Conservation (phyloP, 2,113 vertebrate genomes). For the Phodopus roborovskii region DNA sequence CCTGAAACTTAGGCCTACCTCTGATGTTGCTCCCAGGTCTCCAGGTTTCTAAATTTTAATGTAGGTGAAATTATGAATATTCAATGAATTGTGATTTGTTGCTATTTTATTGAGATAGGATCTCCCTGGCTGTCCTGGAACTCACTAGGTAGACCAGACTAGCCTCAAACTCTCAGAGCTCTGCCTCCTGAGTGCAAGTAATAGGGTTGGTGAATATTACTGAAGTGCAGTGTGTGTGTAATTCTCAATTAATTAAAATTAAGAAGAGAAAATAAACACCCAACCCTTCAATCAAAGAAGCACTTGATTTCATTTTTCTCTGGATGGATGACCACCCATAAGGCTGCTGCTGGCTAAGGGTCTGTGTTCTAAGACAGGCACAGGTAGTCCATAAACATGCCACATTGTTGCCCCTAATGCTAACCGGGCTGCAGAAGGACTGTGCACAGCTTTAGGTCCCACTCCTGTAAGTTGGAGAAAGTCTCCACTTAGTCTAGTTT, state of each 20-base stretch:
- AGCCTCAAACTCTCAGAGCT: background rate
- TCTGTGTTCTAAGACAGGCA: background rate
- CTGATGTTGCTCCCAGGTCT: no score
- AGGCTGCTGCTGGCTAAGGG: background rate
- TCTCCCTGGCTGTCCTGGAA: background rate
- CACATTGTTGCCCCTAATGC: no score
- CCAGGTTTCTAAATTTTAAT: background rate
- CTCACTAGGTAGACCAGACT: background rate
- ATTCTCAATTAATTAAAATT: background rate
- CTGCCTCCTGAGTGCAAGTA: background rate
- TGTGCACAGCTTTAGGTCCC: background rate
- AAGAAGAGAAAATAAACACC: background rate
- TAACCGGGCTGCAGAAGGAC: background rate
- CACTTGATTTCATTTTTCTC: background rate
- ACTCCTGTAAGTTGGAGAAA: background rate
- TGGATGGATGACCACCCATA: background rate
- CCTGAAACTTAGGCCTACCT: no score
- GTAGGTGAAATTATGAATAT: slow-evolving; percentile 1
- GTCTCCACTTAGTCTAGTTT: no score
- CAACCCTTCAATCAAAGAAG: background rate
- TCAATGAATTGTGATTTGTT: background rate
- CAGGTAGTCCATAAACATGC: background rate
- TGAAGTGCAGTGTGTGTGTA: background rate
- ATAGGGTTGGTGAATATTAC: background rate
- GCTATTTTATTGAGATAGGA: background rate